Base-by-base conservation (phyloP, 1,140 invertebrate species). In the Drosophila oshimai region DNA sequence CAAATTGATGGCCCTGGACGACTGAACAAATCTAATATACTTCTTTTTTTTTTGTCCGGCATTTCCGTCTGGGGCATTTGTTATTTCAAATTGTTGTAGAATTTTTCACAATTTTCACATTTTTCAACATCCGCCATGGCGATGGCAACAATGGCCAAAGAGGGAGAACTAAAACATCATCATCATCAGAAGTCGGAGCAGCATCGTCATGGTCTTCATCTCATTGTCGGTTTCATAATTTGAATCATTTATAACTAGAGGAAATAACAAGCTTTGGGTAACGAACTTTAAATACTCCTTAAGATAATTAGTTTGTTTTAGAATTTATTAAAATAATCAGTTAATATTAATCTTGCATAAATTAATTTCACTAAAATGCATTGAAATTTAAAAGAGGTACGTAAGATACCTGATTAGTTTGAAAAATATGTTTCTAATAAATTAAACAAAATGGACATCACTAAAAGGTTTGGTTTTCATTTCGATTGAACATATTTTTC, bases 51-150 rank as follows among this genome's bases (percentile, higher is more conserved):
- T 62, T 68, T 71, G 62, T 62, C 71, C 60, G 51, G 22, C 45
- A 65, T 71, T 75, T 80, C 72, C 77, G 57, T 39, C 65, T 36
- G 7, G 28, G 29, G 41, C 13, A 61, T 53, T 72, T 46, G 45
- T 47, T 53, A 62, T 49, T 58, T 60, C 47, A 45, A 51, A 71
- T 74, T 55, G 79, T 61, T 84, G 18, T 37, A 37, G 54, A 54
- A 74, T 55, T 74, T 58, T 83, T 76, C 62, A 70, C 51, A 79
- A 79, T 76, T 73, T 73, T 50, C 62, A 79, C 74, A 83, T 84
- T 70, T 74, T 45, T 74, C 58, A 74, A 65, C 74, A 70, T 34
- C 39, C 46, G 55, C 33, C 36, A 33, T 6, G 39, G 7, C 39
- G 12, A 22, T 22, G 47, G 9, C 9, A 17, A 62, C 47, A 58